Conservation (phyloP, 2,888 invertebrate genomes). For the Pegoplata infirma region DNA sequence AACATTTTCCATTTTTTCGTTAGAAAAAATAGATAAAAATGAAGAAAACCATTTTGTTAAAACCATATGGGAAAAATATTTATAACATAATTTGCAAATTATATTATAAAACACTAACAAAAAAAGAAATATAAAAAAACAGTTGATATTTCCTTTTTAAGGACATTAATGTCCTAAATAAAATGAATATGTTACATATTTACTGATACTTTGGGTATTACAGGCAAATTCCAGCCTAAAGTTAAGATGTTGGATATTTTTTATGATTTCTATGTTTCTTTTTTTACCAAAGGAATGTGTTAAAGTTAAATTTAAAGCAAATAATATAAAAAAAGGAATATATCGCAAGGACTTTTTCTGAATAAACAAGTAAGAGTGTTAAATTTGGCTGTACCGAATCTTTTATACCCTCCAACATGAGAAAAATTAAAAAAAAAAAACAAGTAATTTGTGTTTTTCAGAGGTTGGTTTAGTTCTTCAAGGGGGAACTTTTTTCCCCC, state of each 20-base stretch:
- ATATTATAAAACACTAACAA: constrained; percentile 1
- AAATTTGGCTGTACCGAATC: too few species aligned
- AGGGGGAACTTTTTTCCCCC: too few species aligned
- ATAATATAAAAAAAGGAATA: too few species aligned
- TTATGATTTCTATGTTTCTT: neutral
- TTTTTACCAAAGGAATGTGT: neutral
- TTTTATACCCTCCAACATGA: too few species aligned
- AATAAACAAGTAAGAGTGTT: too few species aligned
- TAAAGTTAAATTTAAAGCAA: too few species aligned
- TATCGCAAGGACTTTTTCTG: too few species aligned
- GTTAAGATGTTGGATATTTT: neutral
- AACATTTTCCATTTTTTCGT: neutral
- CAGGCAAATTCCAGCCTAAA: neutral
- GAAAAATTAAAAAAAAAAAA: too few species aligned
- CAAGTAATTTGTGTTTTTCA: too few species aligned
- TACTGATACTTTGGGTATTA: neutral
- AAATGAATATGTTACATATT: constrained; percentile 18
- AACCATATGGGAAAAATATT: constrained; percentile 21
- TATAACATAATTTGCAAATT: constrained; percentile 43
- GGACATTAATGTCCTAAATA: constrained; percentile 18
- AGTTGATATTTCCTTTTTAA: constrained; percentile 31
- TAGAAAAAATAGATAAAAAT: too few species aligned
- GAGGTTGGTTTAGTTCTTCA: too few species aligned
- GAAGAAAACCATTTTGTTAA: too few species aligned
- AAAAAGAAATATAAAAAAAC: neutral